Percentiles rank a stretch among this genome's conserved stretches.
These are phyloP conservation scores for Parnassius smintheus DNA, from an alignment of 2,888 invertebrate species.

Conservation along the genomic window DNA sequence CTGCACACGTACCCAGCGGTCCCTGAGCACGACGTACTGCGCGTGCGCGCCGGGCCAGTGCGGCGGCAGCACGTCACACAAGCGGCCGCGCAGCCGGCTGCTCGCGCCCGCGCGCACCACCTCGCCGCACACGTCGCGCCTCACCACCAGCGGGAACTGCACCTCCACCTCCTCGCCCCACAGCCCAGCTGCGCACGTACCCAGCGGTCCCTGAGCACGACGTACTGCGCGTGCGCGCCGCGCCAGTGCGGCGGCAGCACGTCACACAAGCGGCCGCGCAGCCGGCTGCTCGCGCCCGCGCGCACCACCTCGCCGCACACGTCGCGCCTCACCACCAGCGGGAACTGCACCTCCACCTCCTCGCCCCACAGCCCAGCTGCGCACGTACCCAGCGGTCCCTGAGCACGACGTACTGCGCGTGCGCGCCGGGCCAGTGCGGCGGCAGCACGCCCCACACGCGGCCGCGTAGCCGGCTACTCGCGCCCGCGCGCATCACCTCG, in stretches of 20 bases:
- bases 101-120: constrained; percentile 85
- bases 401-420: constrained; percentile 88
- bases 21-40: constrained; percentile 84
- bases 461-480: constrained; percentile 61
- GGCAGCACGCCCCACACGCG: constrained; percentile 72
- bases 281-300: constrained; percentile 79
- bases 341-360: constrained; percentile 84
- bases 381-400: constrained; percentile 79
- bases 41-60: constrained; percentile 87
- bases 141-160: constrained; percentile 93
- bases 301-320: constrained; percentile 91
- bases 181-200: constrained; percentile 78
- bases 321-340: constrained; percentile 94
- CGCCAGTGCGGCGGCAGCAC: constrained; percentile 42
- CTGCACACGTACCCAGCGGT: constrained; percentile 78
- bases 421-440: constrained; percentile 83
- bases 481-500: constrained; percentile 86
- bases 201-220: constrained; percentile 80
- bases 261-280: constrained; percentile 81
- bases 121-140: constrained; percentile 95
- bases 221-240: constrained; percentile 92
- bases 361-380: constrained; percentile 60
- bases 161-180: constrained; percentile 46
- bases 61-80: constrained; percentile 46
- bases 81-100: constrained; percentile 78